A percentile compares a stretch with the other conserved stretches of the same genome.
Conservation (phyloP, 1,140 invertebrate genomes). For the Brachionus paranguensis region DNA sequence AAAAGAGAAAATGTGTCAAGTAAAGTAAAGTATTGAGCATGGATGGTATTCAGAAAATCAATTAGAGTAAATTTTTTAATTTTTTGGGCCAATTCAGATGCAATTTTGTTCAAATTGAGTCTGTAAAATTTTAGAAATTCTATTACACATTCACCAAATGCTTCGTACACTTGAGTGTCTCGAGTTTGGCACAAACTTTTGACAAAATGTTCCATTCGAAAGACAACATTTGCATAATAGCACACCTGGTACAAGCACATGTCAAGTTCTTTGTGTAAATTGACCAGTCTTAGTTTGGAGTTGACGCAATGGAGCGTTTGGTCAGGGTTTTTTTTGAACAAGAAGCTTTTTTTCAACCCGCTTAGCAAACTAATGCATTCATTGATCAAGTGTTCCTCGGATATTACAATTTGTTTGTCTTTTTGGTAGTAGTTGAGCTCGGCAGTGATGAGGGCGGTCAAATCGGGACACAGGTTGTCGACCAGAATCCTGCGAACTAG, state of each 20-base stretch:
- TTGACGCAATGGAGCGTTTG: neutral
- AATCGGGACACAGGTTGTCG: neutral
- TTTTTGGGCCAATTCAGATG: neutral
- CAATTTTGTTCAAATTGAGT: neutral
- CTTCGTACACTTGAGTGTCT: conserved; percentile 12
- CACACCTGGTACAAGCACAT: neutral
- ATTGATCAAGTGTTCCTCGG: neutral
- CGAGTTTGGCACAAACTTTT: neutral
- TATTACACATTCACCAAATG: neutral
- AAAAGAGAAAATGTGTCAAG: neutral
- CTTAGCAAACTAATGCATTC: neutral
- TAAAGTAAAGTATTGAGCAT: neutral
- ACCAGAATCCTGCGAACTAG: neutral
- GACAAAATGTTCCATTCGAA: neutral
- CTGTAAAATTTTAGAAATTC: conserved; percentile 15
- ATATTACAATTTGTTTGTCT: neutral
- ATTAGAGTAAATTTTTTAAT: conserved; percentile 7
- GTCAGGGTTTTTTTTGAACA: neutral
- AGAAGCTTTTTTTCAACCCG: neutral
- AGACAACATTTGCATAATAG: neutral
- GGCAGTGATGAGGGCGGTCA: neutral
- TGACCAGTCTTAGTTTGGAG: neutral
- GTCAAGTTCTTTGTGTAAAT: conserved; percentile 28
- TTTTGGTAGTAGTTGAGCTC: conserved; percentile 24
- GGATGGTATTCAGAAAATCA: conserved; percentile 1